Evolutionary conservation across 1,140 invertebrate genomes (phyloP).

Genomic region (Drepana arcuata): DNA sequence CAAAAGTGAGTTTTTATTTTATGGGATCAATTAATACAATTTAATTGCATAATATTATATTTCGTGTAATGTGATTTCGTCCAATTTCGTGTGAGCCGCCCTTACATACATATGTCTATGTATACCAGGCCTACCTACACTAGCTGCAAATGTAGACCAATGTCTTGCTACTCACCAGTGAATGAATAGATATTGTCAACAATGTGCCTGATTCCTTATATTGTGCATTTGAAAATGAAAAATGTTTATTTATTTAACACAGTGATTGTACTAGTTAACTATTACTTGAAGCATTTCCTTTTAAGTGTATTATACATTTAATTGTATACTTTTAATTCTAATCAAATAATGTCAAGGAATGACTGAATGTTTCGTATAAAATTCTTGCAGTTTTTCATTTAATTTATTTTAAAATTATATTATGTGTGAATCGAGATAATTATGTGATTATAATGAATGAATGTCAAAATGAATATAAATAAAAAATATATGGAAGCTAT

Average conservation of each 20-base stretch:
- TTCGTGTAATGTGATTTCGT: constrained; percentile 35
- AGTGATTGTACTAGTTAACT: no score
- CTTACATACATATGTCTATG: no score
- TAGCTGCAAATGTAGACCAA: no score
- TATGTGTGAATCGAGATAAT: constrained; percentile 67
- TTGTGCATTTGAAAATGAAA: no score
- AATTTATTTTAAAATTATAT: constrained; percentile 69
- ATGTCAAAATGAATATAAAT: constrained; percentile 63
- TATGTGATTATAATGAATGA: constrained; percentile 68
- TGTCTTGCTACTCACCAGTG: constrained; percentile 39
- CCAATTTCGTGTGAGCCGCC: constrained; percentile 25
- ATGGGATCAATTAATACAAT: constrained; percentile 31
- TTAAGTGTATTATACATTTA: constrained; percentile 39
- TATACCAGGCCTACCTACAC: no score
- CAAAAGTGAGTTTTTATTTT: constrained; percentile 55
- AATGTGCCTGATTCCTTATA: constrained; percentile 70
- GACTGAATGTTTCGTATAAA: constrained; percentile 67
- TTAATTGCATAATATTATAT: constrained; percentile 13
- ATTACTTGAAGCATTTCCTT: no score
- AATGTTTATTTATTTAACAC: no score
- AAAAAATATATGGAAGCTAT: constrained; percentile 31
- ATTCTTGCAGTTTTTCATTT: constrained; percentile 66
- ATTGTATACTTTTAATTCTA: constrained; percentile 63
- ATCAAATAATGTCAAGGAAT: constrained; percentile 65
- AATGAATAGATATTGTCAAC: constrained; percentile 47